phyloP scores from a whole-genome alignment of 1,140 invertebrate species.

The Pogonus chalceus region DNA sequence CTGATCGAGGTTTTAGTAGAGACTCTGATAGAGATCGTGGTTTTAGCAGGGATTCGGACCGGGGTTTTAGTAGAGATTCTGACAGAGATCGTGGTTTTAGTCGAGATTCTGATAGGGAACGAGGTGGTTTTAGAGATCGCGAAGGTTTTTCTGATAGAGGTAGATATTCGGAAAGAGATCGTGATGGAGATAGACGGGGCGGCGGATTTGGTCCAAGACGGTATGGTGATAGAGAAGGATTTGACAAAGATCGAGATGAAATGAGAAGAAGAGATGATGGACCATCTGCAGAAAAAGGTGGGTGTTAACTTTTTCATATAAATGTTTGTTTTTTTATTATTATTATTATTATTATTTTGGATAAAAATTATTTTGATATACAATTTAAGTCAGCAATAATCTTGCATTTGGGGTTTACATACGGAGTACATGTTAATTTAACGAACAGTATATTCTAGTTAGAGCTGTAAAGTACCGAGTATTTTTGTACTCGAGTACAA shows the following conservation, averaged over 20 bases:
- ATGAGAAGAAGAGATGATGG: constrained; percentile 20
- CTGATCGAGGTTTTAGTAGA: constrained; percentile 19
- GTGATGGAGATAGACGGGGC: constrained; percentile 11
- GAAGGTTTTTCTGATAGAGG: constrained; percentile 27
- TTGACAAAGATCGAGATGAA: constrained; percentile 34
- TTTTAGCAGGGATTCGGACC: constrained; percentile 21
- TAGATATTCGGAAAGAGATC: constrained; percentile 31
- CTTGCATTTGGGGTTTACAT: too few species aligned
- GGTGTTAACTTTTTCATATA: constrained; percentile 8
- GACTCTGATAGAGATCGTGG: constrained; percentile 26
- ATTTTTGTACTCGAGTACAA: too few species aligned
- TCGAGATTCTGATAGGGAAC: constrained; percentile 27
- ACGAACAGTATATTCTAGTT: too few species aligned
- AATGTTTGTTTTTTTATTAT: not conserved
- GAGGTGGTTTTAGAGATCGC: constrained; percentile 32
- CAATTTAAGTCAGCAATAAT: too few species aligned
- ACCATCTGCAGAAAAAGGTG: constrained; percentile 5
- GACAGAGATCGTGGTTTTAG: constrained; percentile 18
- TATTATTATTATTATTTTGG: not conserved
- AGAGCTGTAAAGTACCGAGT: too few species aligned
- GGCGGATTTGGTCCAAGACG: constrained; percentile 20
- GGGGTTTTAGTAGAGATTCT: constrained; percentile 26
- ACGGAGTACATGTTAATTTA: too few species aligned
- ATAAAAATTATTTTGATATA: not conserved
- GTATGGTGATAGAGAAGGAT: constrained; percentile 24